Evolutionary conservation across 1,140 invertebrate species (phyloP).

Genomic region (Galleria mellonella): DNA sequence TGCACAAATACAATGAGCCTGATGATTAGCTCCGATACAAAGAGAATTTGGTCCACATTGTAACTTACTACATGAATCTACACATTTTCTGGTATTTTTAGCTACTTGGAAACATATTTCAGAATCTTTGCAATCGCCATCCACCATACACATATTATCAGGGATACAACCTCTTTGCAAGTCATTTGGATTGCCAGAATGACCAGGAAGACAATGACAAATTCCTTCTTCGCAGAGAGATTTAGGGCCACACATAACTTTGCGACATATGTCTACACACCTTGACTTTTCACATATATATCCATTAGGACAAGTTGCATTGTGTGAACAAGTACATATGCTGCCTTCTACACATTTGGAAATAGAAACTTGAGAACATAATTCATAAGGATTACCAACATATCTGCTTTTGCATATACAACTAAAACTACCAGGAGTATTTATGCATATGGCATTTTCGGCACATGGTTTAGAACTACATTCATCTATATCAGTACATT

Average conservation of each 20-base stretch:
- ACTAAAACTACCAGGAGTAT: constrained; percentile 89
- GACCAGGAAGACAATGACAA: constrained; percentile 87
- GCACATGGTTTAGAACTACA: constrained; percentile 89
- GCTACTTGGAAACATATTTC: constrained; percentile 91
- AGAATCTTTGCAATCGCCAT: constrained; percentile 85
- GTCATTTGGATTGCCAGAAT: constrained; percentile 86
- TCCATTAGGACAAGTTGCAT: constrained; percentile 83
- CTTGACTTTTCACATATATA: constrained; percentile 81
- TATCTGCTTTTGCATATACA: constrained; percentile 89
- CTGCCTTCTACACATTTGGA: constrained; percentile 80
- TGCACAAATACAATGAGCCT: constrained; percentile 88
- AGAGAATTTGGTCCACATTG: constrained; percentile 93
- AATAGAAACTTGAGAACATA: constrained; percentile 81
- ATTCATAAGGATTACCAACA: constrained; percentile 89
- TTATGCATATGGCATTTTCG: constrained; percentile 90
- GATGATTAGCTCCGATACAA: constrained; percentile 87
- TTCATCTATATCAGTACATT: constrained; percentile 91
- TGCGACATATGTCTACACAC: constrained; percentile 84
- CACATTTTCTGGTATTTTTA: constrained; percentile 85
- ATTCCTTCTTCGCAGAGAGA: constrained; percentile 86
- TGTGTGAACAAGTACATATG: constrained; percentile 81
- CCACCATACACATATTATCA: constrained; percentile 83
- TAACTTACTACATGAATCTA: constrained; percentile 89
- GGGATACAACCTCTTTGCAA: constrained; percentile 80
- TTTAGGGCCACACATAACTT: constrained; percentile 85